These are phyloP conservation scores for Thera britannica DNA, from an alignment of 2,888 invertebrate species.

Conservation along the genomic window DNA sequence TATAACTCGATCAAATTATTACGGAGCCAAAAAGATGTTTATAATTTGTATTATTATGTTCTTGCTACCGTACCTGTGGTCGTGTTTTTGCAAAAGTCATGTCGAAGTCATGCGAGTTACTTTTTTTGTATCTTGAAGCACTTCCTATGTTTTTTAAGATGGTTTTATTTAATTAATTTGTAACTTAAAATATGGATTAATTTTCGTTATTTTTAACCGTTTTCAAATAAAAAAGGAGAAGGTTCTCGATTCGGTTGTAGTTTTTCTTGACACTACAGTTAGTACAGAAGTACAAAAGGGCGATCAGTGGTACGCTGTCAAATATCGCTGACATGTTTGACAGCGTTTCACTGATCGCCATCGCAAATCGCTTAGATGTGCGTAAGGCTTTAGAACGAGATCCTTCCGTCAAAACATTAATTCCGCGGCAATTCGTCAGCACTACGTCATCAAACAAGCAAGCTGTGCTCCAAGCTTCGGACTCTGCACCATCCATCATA, in stretches of 20 bases:
- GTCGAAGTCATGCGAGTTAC: conserved; percentile 12
- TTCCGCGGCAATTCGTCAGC: conserved; percentile 23
- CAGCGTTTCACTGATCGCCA: too few species aligned
- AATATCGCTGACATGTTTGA: too few species aligned
- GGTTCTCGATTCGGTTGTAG: too few species aligned
- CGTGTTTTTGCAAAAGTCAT: conserved; percentile 17
- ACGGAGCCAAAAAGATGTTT: conserved; percentile 56
- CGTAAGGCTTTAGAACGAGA: background rate
- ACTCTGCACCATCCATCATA: conserved; percentile 20
- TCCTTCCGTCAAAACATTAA: conserved; percentile 21
- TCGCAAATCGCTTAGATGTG: background rate
- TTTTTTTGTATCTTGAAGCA: conserved; percentile 18
- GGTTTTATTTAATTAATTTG: background rate
- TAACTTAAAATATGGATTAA: conserved; percentile 1
- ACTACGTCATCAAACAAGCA: background rate
- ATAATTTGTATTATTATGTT: conserved; percentile 68
- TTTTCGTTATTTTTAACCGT: too few species aligned
- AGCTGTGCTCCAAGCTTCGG: conserved; percentile 18
- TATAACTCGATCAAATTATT: conserved; percentile 61
- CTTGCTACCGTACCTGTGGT: conserved; percentile 60
- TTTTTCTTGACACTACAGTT: too few species aligned
- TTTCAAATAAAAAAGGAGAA: too few species aligned
- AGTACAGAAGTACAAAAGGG: too few species aligned
- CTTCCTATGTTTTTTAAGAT: conserved; percentile 42
- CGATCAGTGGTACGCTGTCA: too few species aligned